Conservation (phyloP, 2,113 vertebrate genomes). For the Tonatia bakeri region DNA sequence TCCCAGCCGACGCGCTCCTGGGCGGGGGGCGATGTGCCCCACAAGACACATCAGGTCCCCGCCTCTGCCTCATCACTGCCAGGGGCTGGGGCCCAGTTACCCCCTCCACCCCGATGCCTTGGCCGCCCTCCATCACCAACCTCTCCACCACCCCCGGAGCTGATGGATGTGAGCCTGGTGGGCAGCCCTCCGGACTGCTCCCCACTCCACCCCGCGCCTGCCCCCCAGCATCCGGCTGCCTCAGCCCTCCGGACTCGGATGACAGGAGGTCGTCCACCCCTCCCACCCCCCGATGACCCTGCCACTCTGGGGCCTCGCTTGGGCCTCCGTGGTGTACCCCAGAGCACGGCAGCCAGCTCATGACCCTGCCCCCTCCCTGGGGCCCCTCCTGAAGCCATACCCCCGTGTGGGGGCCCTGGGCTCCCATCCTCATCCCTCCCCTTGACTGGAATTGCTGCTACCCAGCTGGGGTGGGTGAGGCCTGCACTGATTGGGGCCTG, state of each 20-base stretch:
- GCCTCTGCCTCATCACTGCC: conserved; percentile 77
- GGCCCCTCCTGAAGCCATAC: conserved; percentile 76
- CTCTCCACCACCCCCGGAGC: conserved; percentile 78
- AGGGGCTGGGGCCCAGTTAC: conserved; percentile 77
- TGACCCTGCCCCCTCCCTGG: conserved; percentile 88
- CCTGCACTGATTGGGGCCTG: conserved; percentile 76
- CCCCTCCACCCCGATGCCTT: conserved; percentile 79
- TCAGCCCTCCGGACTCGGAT: conserved; percentile 97
- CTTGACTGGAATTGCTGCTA: conserved; percentile 81
- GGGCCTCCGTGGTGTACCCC: conserved; percentile 83
- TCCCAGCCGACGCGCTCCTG: conserved; percentile 90
- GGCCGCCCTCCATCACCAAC: conserved; percentile 80
- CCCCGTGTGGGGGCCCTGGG: conserved; percentile 72
- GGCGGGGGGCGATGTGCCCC: conserved; percentile 90
- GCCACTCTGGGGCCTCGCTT: conserved; percentile 81
- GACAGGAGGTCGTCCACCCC: conserved; percentile 79
- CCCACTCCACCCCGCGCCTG: conserved; percentile 68
- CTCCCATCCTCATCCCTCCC: conserved; percentile 76
- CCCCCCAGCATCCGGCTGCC: conserved; percentile 84
- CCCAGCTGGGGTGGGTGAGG: conserved; percentile 75
- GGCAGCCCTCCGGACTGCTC: conserved; percentile 78
- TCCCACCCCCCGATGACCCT: conserved; percentile 71
- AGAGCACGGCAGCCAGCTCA: conserved; percentile 91
- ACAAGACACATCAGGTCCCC: conserved; percentile 90
- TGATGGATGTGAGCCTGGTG: conserved; percentile 83